Percentiles rank a stretch among this genome's conserved stretches.
phyloP scores from a whole-genome alignment of 2,113 vertebrate genomes.

The Bubo blakistoni region DNA sequence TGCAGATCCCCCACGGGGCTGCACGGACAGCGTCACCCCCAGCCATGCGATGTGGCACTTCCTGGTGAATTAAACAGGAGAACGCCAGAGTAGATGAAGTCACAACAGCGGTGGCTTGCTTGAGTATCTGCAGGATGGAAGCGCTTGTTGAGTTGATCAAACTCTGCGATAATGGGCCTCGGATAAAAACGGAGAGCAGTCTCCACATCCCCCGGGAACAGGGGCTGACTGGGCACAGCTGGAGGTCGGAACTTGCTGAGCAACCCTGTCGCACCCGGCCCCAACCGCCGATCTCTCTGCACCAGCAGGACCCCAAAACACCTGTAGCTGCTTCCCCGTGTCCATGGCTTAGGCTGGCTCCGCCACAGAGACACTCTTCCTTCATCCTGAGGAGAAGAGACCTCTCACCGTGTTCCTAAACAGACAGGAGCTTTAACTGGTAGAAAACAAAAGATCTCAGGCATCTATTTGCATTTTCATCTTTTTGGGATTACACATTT shows the following conservation, averaged over 20 bases:
- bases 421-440: background rate
- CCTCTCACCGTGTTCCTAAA: background rate
- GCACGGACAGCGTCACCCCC: too few species aligned
- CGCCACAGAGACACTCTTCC: background rate
- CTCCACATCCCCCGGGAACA: accelerated
- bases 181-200: background rate
- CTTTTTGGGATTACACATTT: background rate
- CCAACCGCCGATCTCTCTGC: accelerated
- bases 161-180: background rate
- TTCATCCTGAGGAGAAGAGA: background rate
- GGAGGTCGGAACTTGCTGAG: background rate
- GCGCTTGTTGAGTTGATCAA: background rate
- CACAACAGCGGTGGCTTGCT: background rate
- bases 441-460: background rate
- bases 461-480: background rate
- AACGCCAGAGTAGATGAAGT: background rate
- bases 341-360: background rate
- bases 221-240: background rate
- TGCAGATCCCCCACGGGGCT: accelerated
- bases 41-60: accelerated
- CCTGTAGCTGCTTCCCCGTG: background rate
- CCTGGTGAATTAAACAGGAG: background rate
- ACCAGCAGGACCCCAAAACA: background rate
- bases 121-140: background rate
- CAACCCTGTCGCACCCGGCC: background rate